These are phyloP conservation scores for Noctua comes DNA, from an alignment of 2,888 invertebrate species.

Conservation along the genomic window DNA sequence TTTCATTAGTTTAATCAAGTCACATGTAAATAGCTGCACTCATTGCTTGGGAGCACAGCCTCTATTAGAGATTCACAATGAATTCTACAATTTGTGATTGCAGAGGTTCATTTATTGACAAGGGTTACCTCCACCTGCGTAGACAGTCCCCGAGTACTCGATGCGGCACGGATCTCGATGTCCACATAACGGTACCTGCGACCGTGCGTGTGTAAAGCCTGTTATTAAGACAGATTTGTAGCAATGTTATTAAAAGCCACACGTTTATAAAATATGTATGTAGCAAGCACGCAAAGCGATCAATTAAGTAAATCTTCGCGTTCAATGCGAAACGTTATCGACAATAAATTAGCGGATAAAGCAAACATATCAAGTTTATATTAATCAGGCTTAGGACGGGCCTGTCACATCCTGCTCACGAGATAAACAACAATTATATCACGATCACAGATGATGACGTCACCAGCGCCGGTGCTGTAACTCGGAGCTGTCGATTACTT, in stretches of 20 bases:
- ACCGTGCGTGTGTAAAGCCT: not conserved
- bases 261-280: not conserved
- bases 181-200: not conserved
- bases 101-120: no score
- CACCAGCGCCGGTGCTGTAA: slow-evolving; percentile 25
- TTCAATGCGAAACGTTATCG: slow-evolving; percentile 22
- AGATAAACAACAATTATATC: not conserved
- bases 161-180: not conserved
- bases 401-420: slow-evolving; percentile 26
- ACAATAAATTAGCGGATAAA: slow-evolving; percentile 48
- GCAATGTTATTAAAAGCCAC: not conserved
- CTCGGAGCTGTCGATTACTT: slow-evolving; percentile 51
- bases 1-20: not conserved
- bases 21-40: not conserved
- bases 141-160: not conserved
- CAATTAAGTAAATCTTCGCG: slow-evolving; percentile 16
- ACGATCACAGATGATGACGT: slow-evolving; percentile 29
- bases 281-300: slow-evolving; percentile 8
- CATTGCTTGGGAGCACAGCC: not conserved
- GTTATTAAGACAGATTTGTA: slow-evolving; percentile 13
- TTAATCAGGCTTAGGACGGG: slow-evolving; percentile 50
- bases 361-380: slow-evolving; percentile 20
- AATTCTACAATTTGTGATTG: not conserved
- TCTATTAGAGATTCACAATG: no score
- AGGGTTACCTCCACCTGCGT: not conserved